A percentile compares a stretch with the other conserved stretches of the same genome.
Evolutionary conservation across 2,113 vertebrate species (phyloP).

Genomic region (Synchiropus splendidus): DNA sequence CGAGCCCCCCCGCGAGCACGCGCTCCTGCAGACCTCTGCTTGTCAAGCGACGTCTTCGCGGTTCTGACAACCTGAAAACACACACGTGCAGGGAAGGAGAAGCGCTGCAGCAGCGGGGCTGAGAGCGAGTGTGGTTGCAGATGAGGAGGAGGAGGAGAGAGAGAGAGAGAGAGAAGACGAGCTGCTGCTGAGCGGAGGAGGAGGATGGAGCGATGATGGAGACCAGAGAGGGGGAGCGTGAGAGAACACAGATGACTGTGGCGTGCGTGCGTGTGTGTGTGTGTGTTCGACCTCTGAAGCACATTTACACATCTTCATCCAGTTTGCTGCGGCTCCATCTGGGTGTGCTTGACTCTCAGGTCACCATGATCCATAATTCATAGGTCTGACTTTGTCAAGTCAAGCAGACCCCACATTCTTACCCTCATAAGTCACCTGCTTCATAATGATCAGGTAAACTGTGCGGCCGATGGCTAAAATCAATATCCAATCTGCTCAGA

Average conservation of each 20-base stretch:
- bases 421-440: no score
- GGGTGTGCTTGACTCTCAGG: no score
- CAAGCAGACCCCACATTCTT: no score
- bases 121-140: constrained; percentile 14
- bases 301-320: no score
- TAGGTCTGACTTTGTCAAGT: no score
- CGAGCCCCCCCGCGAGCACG: not conserved
- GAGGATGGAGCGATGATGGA: no score
- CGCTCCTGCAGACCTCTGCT: not conserved
- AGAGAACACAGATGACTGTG: constrained; percentile 5
- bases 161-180: constrained; percentile 20
- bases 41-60: not conserved
- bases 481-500: no score
- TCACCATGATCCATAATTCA: no score
- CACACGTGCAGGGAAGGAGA: constrained; percentile 17
- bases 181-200: constrained; percentile 34
- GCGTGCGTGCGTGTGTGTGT: constrained; percentile 3
- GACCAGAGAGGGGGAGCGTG: not conserved
- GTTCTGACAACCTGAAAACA: not conserved
- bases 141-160: constrained; percentile 25
- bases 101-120: constrained; percentile 26
- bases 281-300: constrained; percentile 16
- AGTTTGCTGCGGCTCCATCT: no score
- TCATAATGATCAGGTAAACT: no score
- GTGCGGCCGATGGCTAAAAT: no score